phyloP scores from a whole-genome alignment of 2,888 invertebrate genomes.

The Dryadula phaetusa region DNA sequence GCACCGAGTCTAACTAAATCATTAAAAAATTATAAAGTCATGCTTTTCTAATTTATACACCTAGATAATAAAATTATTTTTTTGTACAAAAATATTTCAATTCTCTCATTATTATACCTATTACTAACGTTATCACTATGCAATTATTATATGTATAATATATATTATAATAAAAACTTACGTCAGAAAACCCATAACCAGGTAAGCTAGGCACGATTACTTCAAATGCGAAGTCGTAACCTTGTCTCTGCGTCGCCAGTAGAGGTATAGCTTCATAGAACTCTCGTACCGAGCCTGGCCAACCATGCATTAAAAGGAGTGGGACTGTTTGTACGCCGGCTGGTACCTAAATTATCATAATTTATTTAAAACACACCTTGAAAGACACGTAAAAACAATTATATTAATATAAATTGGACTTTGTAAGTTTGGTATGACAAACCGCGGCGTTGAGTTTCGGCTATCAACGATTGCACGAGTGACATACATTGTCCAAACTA shows the following conservation, averaged over 20 bases:
- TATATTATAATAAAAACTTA: slow-evolving; percentile 52
- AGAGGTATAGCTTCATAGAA: slow-evolving; percentile 91
- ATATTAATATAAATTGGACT: no score
- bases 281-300: slow-evolving; percentile 95
- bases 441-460: no score
- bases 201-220: slow-evolving; percentile 84
- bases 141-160: not conserved
- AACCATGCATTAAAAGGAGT: slow-evolving; percentile 91
- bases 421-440: no score
- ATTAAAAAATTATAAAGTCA: no score
- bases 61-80: no score
- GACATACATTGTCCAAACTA: not conserved
- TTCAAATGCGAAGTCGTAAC: slow-evolving; percentile 83
- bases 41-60: no score
- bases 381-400: no score
- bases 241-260: slow-evolving; percentile 78
- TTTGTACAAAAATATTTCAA: no score
- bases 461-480: not conserved
- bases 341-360: slow-evolving; percentile 58
- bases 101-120: no score
- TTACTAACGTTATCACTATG: not conserved
- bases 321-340: slow-evolving; percentile 81
- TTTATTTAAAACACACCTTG: not conserved
- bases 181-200: slow-evolving; percentile 78
- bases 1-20: no score